phyloP scores from a whole-genome alignment of 2,888 invertebrate species.

The Phragmatobia fuliginosa region DNA sequence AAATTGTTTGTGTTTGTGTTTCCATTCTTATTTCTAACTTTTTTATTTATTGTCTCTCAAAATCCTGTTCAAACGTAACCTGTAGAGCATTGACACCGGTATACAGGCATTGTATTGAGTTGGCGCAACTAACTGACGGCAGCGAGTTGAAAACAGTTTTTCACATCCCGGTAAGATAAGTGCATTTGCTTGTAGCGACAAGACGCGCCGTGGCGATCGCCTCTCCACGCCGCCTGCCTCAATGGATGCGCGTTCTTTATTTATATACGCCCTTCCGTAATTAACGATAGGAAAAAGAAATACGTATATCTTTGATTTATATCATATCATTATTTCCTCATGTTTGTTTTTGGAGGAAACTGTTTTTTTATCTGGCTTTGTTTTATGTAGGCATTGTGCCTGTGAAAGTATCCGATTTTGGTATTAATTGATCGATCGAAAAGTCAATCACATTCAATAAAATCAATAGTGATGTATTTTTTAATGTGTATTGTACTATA shows the following conservation, averaged over 20 bases:
- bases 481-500: no score
- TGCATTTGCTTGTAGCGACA: constrained; percentile 86
- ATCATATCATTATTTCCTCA: constrained; percentile 67
- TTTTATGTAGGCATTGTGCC: constrained; percentile 42
- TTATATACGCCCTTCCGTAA: constrained; percentile 84
- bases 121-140: constrained; percentile 81
- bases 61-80: constrained; percentile 75
- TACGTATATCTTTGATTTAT: constrained; percentile 78
- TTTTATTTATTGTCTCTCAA: constrained; percentile 72
- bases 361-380: constrained; percentile 55
- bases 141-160: constrained; percentile 80
- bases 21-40: constrained; percentile 67
- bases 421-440: constrained; percentile 5
- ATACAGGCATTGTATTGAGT: constrained; percentile 68
- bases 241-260: constrained; percentile 81
- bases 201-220: constrained; percentile 79
- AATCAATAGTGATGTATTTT: constrained; percentile 6
- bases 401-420: constrained; percentile 27
- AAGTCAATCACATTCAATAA: constrained; percentile 7
- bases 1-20: constrained; percentile 71
- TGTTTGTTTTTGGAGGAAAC: constrained; percentile 62
- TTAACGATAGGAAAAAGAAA: constrained; percentile 83
- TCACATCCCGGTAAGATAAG: constrained; percentile 85
- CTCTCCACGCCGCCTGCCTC: constrained; percentile 75
- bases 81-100: constrained; percentile 76